These are phyloP conservation scores for Limnephilus auricula DNA, from an alignment of 2,888 invertebrate species.

Conservation along the genomic window DNA sequence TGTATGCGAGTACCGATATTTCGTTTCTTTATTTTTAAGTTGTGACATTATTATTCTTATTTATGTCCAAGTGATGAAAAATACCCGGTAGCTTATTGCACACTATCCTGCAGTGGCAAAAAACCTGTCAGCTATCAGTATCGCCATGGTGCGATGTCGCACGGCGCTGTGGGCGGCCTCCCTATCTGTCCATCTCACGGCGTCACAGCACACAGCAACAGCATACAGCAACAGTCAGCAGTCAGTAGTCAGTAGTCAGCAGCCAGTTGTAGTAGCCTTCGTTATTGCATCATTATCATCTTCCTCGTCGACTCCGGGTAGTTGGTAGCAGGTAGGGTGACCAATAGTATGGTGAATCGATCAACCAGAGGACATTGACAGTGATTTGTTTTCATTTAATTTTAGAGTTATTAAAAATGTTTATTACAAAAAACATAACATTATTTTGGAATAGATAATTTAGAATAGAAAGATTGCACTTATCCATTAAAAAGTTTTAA, in stretches of 20 bases:
- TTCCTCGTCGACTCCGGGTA: not conserved
- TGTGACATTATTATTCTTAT: no score
- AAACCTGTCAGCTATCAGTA: not conserved
- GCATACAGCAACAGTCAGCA: no score
- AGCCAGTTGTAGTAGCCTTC: not conserved
- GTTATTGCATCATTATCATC: slow-evolving; percentile 46
- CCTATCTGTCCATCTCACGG: slow-evolving; percentile 32
- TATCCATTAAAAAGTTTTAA: no score
- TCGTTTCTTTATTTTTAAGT: no score
- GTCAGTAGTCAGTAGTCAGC: not conserved
- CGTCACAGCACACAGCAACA: not conserved
- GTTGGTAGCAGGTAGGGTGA: not conserved
- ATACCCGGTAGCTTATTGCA: no score
- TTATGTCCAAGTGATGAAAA: no score
- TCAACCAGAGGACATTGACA: not conserved
- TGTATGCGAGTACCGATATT: no score
- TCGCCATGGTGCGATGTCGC: slow-evolving; percentile 6
- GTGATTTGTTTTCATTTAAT: no score
- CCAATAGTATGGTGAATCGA: not conserved
- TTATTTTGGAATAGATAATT: no score
- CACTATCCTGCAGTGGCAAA: not conserved
- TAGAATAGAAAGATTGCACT: no score
- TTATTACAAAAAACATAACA: no score
- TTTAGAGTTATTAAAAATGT: no score
- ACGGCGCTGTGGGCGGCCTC: slow-evolving; percentile 39